Conservation (phyloP, 2,113 vertebrate genomes). For the Tenrec ecaudatus region DNA sequence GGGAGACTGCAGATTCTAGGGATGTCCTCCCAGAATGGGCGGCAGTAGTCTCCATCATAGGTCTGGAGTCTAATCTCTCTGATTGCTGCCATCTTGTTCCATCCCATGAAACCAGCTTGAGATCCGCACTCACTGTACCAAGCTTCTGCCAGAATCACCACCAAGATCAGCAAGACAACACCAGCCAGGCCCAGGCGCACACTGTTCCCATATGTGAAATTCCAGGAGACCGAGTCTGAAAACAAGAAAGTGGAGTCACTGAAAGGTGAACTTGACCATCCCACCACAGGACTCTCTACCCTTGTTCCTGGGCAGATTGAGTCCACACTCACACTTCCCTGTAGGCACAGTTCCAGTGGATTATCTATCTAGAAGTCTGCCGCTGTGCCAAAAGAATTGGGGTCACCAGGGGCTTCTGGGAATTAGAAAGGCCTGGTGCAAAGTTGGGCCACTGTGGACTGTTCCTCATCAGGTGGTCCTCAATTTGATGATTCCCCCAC, state of each 20-base stretch:
- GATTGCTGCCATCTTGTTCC: no score
- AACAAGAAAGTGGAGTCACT: background rate
- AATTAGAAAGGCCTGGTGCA: background rate
- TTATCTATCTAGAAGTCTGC: background rate
- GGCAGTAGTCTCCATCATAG: background rate
- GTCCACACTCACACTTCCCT: background rate
- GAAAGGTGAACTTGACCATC: no score
- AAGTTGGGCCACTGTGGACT: background rate
- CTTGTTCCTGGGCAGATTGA: no score
- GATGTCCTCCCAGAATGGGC: no score
- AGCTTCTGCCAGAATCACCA: conserved; percentile 17
- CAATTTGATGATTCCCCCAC: background rate
- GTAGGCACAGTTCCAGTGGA: background rate
- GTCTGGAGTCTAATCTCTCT: background rate
- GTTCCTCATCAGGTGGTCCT: no score
- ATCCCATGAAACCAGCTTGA: no score
- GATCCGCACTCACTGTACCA: background rate
- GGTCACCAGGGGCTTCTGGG: background rate
- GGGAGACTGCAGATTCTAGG: no score
- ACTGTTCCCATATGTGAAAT: background rate
- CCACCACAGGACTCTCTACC: background rate
- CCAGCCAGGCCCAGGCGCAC: background rate
- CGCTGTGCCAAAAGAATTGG: no score
- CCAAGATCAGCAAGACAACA: background rate
- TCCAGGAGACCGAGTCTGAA: background rate